Base-by-base conservation (phyloP, 2,113 vertebrate species). In the Murina feae region DNA sequence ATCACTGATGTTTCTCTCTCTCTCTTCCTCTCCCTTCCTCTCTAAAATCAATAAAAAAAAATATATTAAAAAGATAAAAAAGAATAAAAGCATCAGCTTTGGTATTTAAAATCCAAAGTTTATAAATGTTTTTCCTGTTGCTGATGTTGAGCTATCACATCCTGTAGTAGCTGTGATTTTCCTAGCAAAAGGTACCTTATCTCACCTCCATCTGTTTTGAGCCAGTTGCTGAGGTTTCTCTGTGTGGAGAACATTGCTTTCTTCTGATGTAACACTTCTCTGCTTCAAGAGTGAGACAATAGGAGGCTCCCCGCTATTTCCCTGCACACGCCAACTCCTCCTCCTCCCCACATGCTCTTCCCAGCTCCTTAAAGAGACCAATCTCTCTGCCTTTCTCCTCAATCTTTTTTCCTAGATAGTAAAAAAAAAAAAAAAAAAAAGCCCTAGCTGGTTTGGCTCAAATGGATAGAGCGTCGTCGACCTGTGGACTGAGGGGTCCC, bases 21-120 rank as follows among this genome's bases (percentile, higher is more conserved):
- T 63, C 28, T 60, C 25, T 63, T 13, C 12, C 28, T 63, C 60
- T 63, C 28, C 30, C 25, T 63, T 13, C 12, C 60, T 63, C 11
- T 63, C 28, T 63, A 13, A 63, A 63, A 32, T 63, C 11, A 63
- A 63, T 63, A 55, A 55, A 9, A 21, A 21, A 21, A 55, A 8
- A 55, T 63, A 69, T 35, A 89, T 44, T 44, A 21, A 21, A 55
- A 21, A 55, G 47, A 69, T 35, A 89, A 55, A 21, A 55, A 53
- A 69, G 32, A 89, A 55, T 63, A 69, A 35, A 89, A 79, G 1
- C 25, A 23, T 86, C 63, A 66, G 18, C 69, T 92, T 86, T 68
- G 65, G 32, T 35, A 32, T 83, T 69, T 81, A 89, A 82, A 68
- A 74, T 74, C 47, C 39, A 51, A n/a, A 66, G 71, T 28, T 65